phyloP scores from a whole-genome alignment of 2,888 invertebrate genomes.

The Gastrophysa polygoni region DNA sequence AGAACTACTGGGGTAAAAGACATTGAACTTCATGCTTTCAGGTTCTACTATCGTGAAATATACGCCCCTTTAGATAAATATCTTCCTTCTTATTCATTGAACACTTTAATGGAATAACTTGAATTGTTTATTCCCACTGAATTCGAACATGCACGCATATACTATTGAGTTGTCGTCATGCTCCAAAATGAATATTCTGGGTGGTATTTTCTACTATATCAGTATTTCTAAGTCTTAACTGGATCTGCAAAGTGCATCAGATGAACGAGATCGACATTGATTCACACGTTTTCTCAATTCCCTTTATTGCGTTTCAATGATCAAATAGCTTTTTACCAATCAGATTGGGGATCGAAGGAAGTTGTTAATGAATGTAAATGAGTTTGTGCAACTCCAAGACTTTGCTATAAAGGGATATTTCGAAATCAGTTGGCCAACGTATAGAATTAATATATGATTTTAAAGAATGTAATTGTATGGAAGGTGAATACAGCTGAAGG shows the following conservation, averaged over 20 bases:
- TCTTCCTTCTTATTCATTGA: constrained; percentile 7
- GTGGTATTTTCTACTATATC: no score
- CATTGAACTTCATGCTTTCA: constrained; percentile 12
- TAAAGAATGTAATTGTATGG: neutral
- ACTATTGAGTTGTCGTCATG: no score
- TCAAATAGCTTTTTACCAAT: neutral
- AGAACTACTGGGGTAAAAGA: neutral
- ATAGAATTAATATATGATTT: neutral
- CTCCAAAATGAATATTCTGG: no score
- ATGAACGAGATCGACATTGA: no score
- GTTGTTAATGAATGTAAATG: neutral
- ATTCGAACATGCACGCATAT: no score
- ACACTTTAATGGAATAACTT: neutral
- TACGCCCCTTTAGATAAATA: neutral
- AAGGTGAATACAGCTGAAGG: neutral
- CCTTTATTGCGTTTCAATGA: neutral
- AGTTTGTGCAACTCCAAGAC: neutral
- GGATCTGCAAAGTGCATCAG: no score
- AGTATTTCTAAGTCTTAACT: no score
- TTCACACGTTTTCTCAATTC: neutral
- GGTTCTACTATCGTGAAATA: neutral
- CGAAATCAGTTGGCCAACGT: neutral
- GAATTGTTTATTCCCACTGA: neutral
- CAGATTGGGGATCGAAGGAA: neutral
- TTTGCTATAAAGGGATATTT: neutral